Percentiles rank a stretch among this genome's conserved stretches.
phyloP scores from a whole-genome alignment of 2,888 invertebrate genomes.

The Nyleta sp. region DNA sequence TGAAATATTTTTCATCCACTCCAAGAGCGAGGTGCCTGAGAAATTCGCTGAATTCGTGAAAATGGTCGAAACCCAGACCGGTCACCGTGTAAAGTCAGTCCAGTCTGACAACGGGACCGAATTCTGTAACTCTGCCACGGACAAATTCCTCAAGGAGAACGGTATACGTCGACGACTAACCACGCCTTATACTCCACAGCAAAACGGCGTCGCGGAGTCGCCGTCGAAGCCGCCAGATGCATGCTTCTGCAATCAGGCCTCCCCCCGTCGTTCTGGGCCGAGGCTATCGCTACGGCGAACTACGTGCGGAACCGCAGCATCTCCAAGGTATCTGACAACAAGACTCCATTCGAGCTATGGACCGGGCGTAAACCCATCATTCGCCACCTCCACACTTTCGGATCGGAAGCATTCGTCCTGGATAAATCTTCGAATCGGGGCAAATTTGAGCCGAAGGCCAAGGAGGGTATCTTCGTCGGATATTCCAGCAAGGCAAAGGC shows the following conservation, averaged over 20 bases:
- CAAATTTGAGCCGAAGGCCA: too few relatives aligned
- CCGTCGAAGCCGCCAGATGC: not conserved
- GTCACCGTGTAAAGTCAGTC: not conserved
- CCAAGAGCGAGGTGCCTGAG: not conserved
- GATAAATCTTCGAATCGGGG: too few relatives aligned
- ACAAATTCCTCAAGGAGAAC: not conserved
- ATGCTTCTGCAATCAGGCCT: not conserved
- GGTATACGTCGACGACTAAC: not conserved
- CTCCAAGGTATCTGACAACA: conserved; percentile 22
- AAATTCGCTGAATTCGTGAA: conserved; percentile 4
- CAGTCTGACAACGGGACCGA: conserved; percentile 2
- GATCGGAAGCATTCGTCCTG: too few relatives aligned
- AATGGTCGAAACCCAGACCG: not conserved
- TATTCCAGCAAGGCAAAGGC: too few relatives aligned
- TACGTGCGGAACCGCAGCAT: not conserved
- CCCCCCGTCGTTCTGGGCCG: conserved; percentile 1
- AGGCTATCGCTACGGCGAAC: not conserved
- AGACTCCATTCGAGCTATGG: conserved; percentile 75
- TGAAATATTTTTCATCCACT: not conserved
- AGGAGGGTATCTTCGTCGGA: too few relatives aligned
- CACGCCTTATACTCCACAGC: not conserved
- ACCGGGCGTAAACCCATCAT: conserved; percentile 73
- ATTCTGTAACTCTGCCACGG: not conserved
- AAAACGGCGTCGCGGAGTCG: not conserved
- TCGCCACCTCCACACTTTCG: too few relatives aligned